phyloP scores from a whole-genome alignment of 2,113 vertebrate species.

The Oryzias melastigma region DNA sequence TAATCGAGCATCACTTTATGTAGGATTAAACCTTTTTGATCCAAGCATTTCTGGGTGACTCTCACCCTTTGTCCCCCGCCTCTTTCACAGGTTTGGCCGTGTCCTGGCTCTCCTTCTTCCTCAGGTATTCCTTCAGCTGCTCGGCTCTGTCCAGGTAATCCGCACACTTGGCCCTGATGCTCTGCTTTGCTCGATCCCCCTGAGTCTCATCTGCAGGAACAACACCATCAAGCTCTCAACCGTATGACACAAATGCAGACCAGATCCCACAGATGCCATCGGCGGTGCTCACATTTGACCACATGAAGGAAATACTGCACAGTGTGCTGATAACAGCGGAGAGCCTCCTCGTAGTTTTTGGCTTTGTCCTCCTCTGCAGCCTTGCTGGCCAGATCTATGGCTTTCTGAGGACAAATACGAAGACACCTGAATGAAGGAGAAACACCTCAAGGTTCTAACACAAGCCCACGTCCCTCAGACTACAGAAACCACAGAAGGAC shows the following conservation, averaged over 20 bases:
- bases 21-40: no score
- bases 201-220: slow-evolving; percentile 84
- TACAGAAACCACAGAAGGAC: no score
- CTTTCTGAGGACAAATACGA: slow-evolving; percentile 81
- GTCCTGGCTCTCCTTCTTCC: slow-evolving; percentile 76
- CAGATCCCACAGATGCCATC: no score
- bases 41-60: neutral
- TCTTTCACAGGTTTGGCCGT: slow-evolving; percentile 86
- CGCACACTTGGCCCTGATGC: slow-evolving; percentile 88
- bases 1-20: no score
- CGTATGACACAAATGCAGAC: no score
- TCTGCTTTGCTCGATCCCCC: slow-evolving; percentile 87
- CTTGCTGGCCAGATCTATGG: slow-evolving; percentile 92
- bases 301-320: slow-evolving; percentile 94
- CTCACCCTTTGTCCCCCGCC: slow-evolving; percentile 84
- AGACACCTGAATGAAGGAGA: neutral
- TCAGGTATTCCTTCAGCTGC: slow-evolving; percentile 92
- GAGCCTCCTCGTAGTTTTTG: slow-evolving; percentile 93
- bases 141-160: slow-evolving; percentile 95
- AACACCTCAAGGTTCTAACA: no score
- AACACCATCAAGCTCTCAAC: neutral
- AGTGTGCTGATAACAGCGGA: slow-evolving; percentile 86
- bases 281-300: slow-evolving; percentile 87
- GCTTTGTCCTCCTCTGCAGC: slow-evolving; percentile 93
- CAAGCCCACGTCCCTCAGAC: no score